Evolutionary conservation across 2,888 invertebrate genomes (phyloP), one percentile per base, ranked within the genome.

Genomic region (Sinentomon sp.): DNA sequence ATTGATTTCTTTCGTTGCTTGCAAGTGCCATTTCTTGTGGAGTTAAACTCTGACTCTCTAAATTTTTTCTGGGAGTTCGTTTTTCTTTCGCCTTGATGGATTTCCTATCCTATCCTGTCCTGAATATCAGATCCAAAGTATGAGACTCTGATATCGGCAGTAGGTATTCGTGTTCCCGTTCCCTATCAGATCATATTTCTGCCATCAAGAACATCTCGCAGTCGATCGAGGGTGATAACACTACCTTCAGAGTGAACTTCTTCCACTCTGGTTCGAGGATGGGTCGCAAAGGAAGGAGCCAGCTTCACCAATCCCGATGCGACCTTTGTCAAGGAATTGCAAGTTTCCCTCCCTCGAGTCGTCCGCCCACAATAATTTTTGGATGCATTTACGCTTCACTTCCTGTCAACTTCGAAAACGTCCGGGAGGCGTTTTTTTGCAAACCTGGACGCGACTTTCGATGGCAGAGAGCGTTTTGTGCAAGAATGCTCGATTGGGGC

Each of bases 131-230:
- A 92, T 59, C 73, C 75, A 45, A 89, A 85, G 57, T 89, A 89
- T 52, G 97, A 97, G 56, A 89, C 92, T 2, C 76, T 99, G n/a
- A 87, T 97, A 41, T 56, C 97, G 48, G 97, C 97, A 3, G 69
- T 97, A 44, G n/a, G n/a, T n/a, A 92, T 83, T 59, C 94, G 94
- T 36, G 62, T 83, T 28, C 76, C 92, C 1, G 85, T 87, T 38
- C 94, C 97, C 33, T 97, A n/a, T n/a, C n/a, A n/a, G n/a, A 87
- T 55, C 97, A 99, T 53, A 97, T 99, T 51, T 87, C 92, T 4
- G 94, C 87, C 5, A 83, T 99, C 33, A 97, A 97, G 61, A 97
- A 97, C 53, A 89, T 94, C 48, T 89, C 89, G 1, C 85, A 89
- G 55, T 87, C 89, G 0, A 83, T 94, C 10, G 97, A 99, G 57